A percentile compares a stretch with the other conserved stretches of the same genome.
Conservation (phyloP, 2,797 vertebrate genomes). For the Sebastes cheni region DNA sequence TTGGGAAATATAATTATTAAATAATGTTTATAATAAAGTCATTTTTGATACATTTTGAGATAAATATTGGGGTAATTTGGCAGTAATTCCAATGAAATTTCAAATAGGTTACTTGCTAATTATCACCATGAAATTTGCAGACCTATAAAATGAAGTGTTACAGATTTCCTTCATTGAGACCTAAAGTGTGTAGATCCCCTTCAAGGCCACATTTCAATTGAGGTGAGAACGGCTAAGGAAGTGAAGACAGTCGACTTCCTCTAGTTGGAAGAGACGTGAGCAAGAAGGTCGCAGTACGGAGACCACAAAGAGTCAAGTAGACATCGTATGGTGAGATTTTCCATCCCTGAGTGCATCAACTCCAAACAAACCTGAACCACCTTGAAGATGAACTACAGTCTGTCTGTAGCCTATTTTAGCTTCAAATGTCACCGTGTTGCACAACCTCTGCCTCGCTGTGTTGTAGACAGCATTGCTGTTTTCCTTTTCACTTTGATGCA, state of each 20-base stretch:
- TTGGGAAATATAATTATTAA: no score
- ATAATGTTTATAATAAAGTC: no score
- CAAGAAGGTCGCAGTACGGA: not conserved
- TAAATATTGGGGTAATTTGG: no score
- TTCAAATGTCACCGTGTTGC: constrained; percentile 62
- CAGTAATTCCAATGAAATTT: no score
- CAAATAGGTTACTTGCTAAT: no score
- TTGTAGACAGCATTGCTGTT: not conserved
- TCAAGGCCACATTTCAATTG: not conserved
- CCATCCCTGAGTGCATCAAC: constrained; percentile 1
- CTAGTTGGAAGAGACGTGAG: not conserved
- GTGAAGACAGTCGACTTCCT: constrained; percentile 39
- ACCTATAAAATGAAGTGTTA: no score
- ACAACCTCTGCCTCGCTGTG: constrained; percentile 18
- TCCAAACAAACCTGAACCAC: constrained; percentile 10
- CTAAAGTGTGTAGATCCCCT: not conserved
- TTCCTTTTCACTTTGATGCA: not conserved
- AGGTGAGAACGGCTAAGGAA: not conserved
- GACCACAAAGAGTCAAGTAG: not conserved
- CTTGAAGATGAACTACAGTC: constrained; percentile 2
- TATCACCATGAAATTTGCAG: no score
- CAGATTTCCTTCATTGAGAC: not conserved
- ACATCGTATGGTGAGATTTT: constrained; percentile 17
- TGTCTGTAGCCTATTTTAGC: not conserved
- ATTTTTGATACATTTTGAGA: no score